Percentiles rank a stretch among this genome's conserved stretches.
phyloP scores from a whole-genome alignment of 1,140 invertebrate species.

The Pectinophora gossypiella region DNA sequence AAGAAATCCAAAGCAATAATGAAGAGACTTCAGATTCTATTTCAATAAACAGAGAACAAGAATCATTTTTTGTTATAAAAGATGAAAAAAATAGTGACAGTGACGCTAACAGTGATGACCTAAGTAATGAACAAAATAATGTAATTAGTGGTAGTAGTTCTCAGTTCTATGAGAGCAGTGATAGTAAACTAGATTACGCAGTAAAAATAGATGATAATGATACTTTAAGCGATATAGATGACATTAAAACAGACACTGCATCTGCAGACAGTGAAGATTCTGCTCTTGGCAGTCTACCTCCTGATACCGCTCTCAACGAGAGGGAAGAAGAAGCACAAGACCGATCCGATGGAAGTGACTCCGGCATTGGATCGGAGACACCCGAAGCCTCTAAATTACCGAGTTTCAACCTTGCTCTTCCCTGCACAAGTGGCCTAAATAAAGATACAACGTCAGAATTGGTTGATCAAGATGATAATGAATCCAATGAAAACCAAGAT shows the following conservation, averaged over 20 bases:
- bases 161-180: constrained; percentile 71
- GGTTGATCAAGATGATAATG: constrained; percentile 73
- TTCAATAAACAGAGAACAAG: constrained; percentile 30
- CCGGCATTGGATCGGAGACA: constrained; percentile 82
- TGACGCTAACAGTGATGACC: constrained; percentile 60
- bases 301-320: constrained; percentile 49
- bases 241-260: constrained; percentile 72
- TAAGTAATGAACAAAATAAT: constrained; percentile 57
- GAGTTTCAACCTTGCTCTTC: constrained; percentile 47
- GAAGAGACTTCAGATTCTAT: constrained; percentile 16
- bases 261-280: constrained; percentile 74
- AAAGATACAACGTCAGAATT: constrained; percentile 72
- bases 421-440: constrained; percentile 50
- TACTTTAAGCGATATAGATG: constrained; percentile 71
- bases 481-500: constrained; percentile 20
- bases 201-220: constrained; percentile 70
- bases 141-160: constrained; percentile 49
- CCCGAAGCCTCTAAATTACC: constrained; percentile 71
- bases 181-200: constrained; percentile 67
- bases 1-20: constrained; percentile 18
- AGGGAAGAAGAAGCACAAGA: constrained; percentile 68
- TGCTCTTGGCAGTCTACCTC: constrained; percentile 66
- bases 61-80: constrained; percentile 38
- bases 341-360: constrained; percentile 87
- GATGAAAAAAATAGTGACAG: constrained; percentile 60